Evolutionary conservation across 1,140 invertebrate species (phyloP).

Genomic region (Pectinophora gossypiella): DNA sequence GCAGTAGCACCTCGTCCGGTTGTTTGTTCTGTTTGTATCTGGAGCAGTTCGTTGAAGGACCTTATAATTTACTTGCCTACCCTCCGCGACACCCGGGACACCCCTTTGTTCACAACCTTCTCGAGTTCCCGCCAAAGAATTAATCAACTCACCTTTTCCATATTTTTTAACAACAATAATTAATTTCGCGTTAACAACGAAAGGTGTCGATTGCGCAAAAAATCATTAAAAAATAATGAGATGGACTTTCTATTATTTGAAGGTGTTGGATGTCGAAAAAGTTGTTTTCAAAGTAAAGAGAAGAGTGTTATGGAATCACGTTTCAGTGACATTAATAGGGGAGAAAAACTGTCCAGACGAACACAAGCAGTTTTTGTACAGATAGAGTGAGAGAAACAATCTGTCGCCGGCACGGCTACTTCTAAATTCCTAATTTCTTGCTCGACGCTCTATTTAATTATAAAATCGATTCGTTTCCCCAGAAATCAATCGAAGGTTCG

Average conservation of each 20-base stretch:
- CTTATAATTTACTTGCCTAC: slow-evolving; percentile 3
- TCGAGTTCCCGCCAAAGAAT: slow-evolving; percentile 48
- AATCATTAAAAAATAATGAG: slow-evolving; percentile 48
- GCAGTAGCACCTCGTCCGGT: slow-evolving; percentile 19
- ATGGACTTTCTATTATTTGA: slow-evolving; percentile 34
- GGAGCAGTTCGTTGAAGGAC: neutral
- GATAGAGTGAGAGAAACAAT: neutral
- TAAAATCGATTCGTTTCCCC: slow-evolving; percentile 51
- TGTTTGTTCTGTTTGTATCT: slow-evolving; percentile 15
- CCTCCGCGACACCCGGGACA: neutral
- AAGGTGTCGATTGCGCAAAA: slow-evolving; percentile 51
- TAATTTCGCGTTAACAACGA: slow-evolving; percentile 52
- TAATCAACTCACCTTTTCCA: slow-evolving; percentile 40
- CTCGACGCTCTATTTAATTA: slow-evolving; percentile 33
- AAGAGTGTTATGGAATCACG: neutral
- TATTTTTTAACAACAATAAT: slow-evolving; percentile 44
- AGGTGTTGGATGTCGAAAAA: slow-evolving; percentile 37
- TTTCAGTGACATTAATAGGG: neutral
- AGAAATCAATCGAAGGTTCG: slow-evolving; percentile 33
- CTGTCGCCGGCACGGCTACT: neutral
- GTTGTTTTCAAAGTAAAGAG: slow-evolving; percentile 18
- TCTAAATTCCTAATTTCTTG: slow-evolving; percentile 6
- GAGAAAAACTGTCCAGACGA: neutral
- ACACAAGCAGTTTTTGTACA: neutral
- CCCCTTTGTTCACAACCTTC: slow-evolving; percentile 54